These are phyloP conservation scores for Phragmatobia fuliginosa DNA, from an alignment of 2,888 invertebrate genomes.

Conservation along the genomic window DNA sequence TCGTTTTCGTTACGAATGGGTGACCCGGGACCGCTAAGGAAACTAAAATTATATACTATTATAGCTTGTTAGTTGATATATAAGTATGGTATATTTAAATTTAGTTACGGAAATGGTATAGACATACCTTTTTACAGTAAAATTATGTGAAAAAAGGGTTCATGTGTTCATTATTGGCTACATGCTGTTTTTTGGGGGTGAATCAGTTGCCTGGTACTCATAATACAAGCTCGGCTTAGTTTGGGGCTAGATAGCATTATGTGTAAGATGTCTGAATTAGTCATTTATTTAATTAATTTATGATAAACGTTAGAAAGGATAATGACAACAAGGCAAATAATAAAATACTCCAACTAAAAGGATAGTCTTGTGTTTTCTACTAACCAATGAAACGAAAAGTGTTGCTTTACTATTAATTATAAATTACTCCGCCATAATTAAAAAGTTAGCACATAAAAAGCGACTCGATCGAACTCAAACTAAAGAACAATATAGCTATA, in stretches of 20 bases:
- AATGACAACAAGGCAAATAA: no score
- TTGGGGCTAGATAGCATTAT: no score
- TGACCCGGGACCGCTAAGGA: slow-evolving; percentile 24
- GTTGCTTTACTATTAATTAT: not conserved
- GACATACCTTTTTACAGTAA: not conserved
- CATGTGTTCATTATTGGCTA: no score
- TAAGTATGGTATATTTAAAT: slow-evolving; percentile 18
- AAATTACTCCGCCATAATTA: slow-evolving; percentile 10
- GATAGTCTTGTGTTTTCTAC: not conserved
- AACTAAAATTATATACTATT: slow-evolving; percentile 15
- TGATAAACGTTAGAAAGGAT: no score
- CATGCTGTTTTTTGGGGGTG: no score
- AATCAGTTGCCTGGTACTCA: no score
- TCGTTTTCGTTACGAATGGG: slow-evolving; percentile 9
- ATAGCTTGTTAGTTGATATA: slow-evolving; percentile 3
- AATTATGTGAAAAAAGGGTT: not conserved
- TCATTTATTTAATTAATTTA: no score
- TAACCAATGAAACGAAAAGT: not conserved
- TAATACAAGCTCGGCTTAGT: no score
- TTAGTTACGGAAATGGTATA: slow-evolving; percentile 10
- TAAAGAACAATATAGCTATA: slow-evolving; percentile 34
- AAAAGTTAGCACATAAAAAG: slow-evolving; percentile 35
- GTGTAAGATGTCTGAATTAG: no score
- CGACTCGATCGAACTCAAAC: slow-evolving; percentile 38
- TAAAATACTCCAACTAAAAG: not conserved